phyloP scores from a whole-genome alignment of 2,797 vertebrate species.

The Cossypha polioptera region DNA sequence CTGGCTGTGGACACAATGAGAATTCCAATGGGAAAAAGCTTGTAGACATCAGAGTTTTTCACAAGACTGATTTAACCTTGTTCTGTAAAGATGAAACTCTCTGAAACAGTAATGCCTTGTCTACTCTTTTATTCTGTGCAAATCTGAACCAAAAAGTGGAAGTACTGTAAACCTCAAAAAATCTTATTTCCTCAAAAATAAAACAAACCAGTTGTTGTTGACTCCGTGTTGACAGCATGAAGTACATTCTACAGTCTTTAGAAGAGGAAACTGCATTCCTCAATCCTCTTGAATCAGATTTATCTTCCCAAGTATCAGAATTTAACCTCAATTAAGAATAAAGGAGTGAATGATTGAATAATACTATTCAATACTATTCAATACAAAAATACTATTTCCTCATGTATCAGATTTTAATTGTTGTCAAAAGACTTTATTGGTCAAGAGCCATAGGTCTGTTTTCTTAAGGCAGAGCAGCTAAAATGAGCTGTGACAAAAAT shows the following conservation, averaged over 20 bases:
- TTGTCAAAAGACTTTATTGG: background rate
- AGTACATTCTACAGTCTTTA: background rate
- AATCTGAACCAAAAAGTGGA: background rate
- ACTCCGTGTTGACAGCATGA: background rate
- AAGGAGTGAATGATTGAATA: background rate
- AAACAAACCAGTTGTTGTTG: background rate
- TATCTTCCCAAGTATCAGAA: background rate
- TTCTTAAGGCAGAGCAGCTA: background rate
- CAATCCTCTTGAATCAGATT: background rate
- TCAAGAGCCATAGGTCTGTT: background rate
- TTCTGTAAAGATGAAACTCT: background rate
- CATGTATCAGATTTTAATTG: background rate
- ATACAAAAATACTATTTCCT: background rate
- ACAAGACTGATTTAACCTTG: background rate
- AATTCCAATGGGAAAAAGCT: background rate
- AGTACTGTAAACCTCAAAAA: background rate
- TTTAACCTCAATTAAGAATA: background rate
- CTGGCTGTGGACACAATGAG: background rate
- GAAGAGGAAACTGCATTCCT: background rate
- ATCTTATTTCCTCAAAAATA: background rate
- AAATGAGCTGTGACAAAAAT: background rate
- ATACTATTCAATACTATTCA: no score
- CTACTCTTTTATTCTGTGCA: background rate
- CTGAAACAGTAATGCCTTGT: background rate
- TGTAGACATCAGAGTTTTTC: background rate